Percentiles rank a stretch among this genome's conserved stretches.
These are phyloP conservation scores for Quadroppia sp. DNA, from an alignment of 2,888 invertebrate species.

Conservation along the genomic window DNA sequence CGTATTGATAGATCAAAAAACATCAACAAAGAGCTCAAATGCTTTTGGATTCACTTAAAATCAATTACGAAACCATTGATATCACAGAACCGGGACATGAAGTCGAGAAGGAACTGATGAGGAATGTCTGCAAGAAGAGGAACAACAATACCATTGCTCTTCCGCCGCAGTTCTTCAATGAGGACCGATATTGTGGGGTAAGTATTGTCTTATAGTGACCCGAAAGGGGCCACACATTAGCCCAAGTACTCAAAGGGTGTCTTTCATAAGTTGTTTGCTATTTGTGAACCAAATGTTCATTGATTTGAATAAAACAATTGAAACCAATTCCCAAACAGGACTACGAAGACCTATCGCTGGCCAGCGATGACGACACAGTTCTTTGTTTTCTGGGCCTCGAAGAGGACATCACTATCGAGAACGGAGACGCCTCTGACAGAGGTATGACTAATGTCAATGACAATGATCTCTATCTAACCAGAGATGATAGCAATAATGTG, in stretches of 20 bases:
- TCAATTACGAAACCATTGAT: conserved; percentile 84
- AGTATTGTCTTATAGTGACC: conserved; percentile 51
- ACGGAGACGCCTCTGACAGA: conserved; percentile 27
- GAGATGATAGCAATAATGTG: neutral
- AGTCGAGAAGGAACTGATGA: conserved; percentile 84
- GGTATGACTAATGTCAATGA: neutral
- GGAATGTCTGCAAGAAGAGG: conserved; percentile 68
- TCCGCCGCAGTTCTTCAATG: conserved; percentile 92
- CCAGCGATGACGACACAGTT: conserved; percentile 83
- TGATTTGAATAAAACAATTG: too few relatives aligned
- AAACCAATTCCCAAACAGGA: conserved; percentile 61
- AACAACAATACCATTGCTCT: conserved; percentile 67
- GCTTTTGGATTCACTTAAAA: conserved; percentile 85
- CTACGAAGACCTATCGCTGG: conserved; percentile 84
- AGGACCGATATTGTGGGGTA: conserved; percentile 87
- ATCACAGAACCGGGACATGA: conserved; percentile 91
- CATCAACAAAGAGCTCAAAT: conserved; percentile 87
- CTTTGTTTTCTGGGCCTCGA: conserved; percentile 76
- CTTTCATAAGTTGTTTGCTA: too few relatives aligned
- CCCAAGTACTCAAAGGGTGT: too few relatives aligned
- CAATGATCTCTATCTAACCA: neutral
- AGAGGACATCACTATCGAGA: conserved; percentile 41
- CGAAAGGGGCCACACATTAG: too few relatives aligned
- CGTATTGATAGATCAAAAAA: conserved; percentile 74
- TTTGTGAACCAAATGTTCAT: too few relatives aligned